Base-by-base conservation (phyloP, 2,113 vertebrate species). In the Apus apus region DNA sequence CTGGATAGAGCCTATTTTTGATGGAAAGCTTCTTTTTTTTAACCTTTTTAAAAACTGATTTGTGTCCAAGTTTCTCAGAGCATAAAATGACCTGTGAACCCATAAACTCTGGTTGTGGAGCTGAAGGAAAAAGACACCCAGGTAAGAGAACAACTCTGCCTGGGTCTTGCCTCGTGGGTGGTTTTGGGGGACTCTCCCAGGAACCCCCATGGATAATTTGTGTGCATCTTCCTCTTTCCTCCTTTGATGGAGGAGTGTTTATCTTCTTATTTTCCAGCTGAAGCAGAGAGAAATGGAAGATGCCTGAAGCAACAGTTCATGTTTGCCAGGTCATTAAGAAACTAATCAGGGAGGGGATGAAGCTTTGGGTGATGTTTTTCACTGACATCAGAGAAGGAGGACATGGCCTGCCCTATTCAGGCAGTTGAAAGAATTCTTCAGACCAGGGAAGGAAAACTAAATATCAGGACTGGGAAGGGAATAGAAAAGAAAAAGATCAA, bases 281-380 rank as follows among this genome's bases (percentile, higher is more conserved):
- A 60, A 79, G 15, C 1, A 1, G 25, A 60, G 13, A 92, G 83
- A 72, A 82, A 18, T 50, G 81, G 80, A 76, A 86, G 58, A n/a
- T 51, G 65, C 25, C 54, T 89, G 53, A 93, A 94, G 87, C 65
- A 94, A 43, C 11, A 81, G 57, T 32, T 81, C 60, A 43, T 82
- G 45, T 82, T 78, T 92, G 46, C 38, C 81, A 94, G 84, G 46
- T 61, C 66, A 40, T 95, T 73, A 79, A 80, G 71, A 94, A 93
- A 76, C 32, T 80, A 81, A 4, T 58, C 73, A 75, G 81, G 85
- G 26, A 86, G 36, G 46, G 29, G 43, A 73, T 84, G 89, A 54
- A 70, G 51, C 51, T 90, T 8, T 79, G 81, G 93, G 80, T 79
- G 78, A 81, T 62, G 73, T 70, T 96, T 90, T 85, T 56, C 57